Conservation (phyloP, 2,888 invertebrate genomes). For the Beris morrisii region DNA sequence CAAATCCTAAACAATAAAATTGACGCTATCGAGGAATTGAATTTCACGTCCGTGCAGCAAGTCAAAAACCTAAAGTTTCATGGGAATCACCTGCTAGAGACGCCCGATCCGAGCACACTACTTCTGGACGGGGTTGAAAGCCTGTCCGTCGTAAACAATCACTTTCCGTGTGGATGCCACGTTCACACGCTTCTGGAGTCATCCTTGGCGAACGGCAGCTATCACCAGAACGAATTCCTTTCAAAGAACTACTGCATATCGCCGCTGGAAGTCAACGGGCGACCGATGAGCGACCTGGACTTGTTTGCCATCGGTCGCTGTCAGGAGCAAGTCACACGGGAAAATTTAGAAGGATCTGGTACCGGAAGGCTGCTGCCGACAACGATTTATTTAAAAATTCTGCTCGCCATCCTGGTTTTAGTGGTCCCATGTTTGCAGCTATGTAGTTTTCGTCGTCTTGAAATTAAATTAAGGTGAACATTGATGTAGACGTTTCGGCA, state of each 20-base stretch:
- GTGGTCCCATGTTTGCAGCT: neutral
- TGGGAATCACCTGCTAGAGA: constrained; percentile 81
- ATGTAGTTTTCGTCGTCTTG: constrained; percentile 4
- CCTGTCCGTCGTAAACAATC: constrained; percentile 74
- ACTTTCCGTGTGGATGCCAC: constrained; percentile 86
- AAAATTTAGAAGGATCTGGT: constrained; percentile 63
- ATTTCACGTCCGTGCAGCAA: constrained; percentile 69
- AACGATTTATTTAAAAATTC: constrained; percentile 19
- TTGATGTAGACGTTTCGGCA: neutral
- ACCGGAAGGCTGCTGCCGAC: neutral
- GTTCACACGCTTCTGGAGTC: constrained; percentile 75
- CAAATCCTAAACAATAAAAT: constrained; percentile 85
- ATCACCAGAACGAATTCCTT: constrained; percentile 64
- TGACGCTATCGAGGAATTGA: constrained; percentile 75
- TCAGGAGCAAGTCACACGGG: constrained; percentile 68
- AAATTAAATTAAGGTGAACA: constrained; percentile 24
- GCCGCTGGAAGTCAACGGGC: constrained; percentile 79
- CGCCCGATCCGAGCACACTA: constrained; percentile 69
- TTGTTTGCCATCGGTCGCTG: constrained; percentile 68
- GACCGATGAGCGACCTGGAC: constrained; percentile 70
- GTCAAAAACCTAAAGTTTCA: constrained; percentile 73
- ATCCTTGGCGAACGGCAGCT: constrained; percentile 69
- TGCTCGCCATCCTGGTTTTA: neutral
- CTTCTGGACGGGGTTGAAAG: constrained; percentile 72
- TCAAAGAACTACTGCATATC: constrained; percentile 83